phyloP scores from a whole-genome alignment of 1,140 invertebrate genomes.

The Araneus ventricosus region DNA sequence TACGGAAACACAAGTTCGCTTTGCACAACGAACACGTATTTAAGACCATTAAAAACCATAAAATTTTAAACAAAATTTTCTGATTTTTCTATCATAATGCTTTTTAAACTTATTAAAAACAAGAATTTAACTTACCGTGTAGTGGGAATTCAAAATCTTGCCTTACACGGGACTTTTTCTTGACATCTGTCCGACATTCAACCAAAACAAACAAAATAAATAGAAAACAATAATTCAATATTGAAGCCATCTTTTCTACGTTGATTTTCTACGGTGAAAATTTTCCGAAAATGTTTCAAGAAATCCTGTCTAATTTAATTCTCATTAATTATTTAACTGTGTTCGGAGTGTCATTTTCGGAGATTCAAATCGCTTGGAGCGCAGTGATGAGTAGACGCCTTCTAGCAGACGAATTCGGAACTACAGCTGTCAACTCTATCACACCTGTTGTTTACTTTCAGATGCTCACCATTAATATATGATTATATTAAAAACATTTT shows the following conservation, averaged over 20 bases:
- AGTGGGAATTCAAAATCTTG: slow-evolving; percentile 62
- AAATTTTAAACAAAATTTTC: too few species aligned
- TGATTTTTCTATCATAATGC: too few species aligned
- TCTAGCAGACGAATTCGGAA: slow-evolving; percentile 10
- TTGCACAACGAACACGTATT: too few species aligned
- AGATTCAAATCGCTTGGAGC: background rate
- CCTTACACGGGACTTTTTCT: slow-evolving; percentile 42
- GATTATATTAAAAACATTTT: too few species aligned
- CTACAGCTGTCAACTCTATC: background rate
- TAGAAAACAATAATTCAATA: background rate
- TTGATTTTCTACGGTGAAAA: background rate
- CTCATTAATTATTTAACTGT: background rate
- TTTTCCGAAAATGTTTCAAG: background rate
- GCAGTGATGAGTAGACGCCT: background rate
- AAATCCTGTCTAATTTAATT: background rate
- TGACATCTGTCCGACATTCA: slow-evolving; percentile 38
- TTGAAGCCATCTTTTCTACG: background rate
- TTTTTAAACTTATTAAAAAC: background rate
- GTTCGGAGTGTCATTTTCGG: background rate
- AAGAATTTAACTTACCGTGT: slow-evolving; percentile 52
- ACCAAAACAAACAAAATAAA: slow-evolving; percentile 43
- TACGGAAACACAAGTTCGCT: too few species aligned
- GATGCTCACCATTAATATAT: background rate
- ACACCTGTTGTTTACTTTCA: slow-evolving; percentile 58
- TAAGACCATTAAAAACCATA: too few species aligned